A percentile compares a stretch with the other conserved stretches of the same genome.
Conservation (phyloP, 2,113 vertebrate genomes). For the Amblyopsis rosae region DNA sequence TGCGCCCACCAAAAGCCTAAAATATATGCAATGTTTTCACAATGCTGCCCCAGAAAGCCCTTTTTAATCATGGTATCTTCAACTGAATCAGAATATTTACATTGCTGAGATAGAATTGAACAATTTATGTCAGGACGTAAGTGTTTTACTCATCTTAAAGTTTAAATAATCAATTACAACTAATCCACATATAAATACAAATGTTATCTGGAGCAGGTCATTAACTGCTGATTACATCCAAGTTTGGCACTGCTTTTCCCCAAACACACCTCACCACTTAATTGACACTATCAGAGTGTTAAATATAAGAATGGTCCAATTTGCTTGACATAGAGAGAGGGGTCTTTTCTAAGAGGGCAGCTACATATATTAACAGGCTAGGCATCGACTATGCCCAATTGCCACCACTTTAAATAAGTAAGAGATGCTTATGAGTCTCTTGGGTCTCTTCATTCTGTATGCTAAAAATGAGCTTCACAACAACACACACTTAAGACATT, state of each 20-base stretch:
- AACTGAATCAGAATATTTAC: too few relatives aligned
- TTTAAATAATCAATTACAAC: too few relatives aligned
- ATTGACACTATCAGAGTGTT: conserved; percentile 58
- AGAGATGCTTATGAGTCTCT: conserved; percentile 69
- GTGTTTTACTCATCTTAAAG: too few relatives aligned
- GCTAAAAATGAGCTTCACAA: conserved; percentile 18
- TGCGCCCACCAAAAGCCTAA: too few relatives aligned
- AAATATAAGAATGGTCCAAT: conserved; percentile 69
- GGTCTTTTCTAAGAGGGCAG: conserved; percentile 53
- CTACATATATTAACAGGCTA: conserved; percentile 40
- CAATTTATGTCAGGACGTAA: too few relatives aligned
- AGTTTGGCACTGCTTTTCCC: background rate
- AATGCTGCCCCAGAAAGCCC: too few relatives aligned
- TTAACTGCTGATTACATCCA: too few relatives aligned
- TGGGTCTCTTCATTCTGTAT: conserved; percentile 51
- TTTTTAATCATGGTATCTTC: too few relatives aligned
- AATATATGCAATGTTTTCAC: too few relatives aligned
- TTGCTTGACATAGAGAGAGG: conserved; percentile 67
- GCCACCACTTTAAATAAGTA: conserved; percentile 71
- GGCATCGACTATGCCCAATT: conserved; percentile 48
- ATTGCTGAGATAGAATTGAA: too few relatives aligned
- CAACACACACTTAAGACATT: conserved; percentile 11
- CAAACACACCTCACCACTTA: conserved; percentile 49
- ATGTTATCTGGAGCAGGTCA: too few relatives aligned
- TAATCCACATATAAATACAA: too few relatives aligned